Evolutionary conservation across 1,140 invertebrate species (phyloP).

Genomic region (Aleiodes sp.): DNA sequence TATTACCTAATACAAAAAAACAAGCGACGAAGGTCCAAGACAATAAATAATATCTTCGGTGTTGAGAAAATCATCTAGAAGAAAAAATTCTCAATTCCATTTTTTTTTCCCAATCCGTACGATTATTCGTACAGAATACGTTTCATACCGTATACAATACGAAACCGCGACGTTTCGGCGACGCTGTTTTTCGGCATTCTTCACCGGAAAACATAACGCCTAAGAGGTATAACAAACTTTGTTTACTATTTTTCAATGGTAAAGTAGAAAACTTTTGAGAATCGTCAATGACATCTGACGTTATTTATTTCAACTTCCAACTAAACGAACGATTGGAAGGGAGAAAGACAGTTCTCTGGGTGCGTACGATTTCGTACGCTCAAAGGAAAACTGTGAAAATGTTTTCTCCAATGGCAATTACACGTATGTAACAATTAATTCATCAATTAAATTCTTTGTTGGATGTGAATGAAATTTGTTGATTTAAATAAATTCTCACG

Average conservation of each 20-base stretch:
- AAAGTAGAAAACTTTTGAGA: no score
- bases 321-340: no score
- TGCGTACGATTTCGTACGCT: slow-evolving; percentile 7
- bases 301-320: no score
- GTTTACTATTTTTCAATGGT: not conserved
- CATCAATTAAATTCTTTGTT: not conserved
- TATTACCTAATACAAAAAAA: no score
- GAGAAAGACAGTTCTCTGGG: no score
- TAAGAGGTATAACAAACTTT: not conserved
- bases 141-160: not conserved
- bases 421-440: not conserved
- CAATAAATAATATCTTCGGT: no score
- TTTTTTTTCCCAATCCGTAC: no score
- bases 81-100: no score
- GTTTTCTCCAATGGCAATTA: slow-evolving; percentile 5
- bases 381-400: not conserved
- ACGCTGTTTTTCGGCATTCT: slow-evolving; percentile 18
- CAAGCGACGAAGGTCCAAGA: no score
- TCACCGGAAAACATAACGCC: not conserved
- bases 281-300: no score
- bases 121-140: not conserved
- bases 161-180: slow-evolving; percentile 3
- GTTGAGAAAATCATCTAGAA: no score
- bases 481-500: not conserved
- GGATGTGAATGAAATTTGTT: not conserved